These are phyloP conservation scores for Zosterops hypoxanthus DNA, from an alignment of 2,113 vertebrate species.

Conservation along the genomic window DNA sequence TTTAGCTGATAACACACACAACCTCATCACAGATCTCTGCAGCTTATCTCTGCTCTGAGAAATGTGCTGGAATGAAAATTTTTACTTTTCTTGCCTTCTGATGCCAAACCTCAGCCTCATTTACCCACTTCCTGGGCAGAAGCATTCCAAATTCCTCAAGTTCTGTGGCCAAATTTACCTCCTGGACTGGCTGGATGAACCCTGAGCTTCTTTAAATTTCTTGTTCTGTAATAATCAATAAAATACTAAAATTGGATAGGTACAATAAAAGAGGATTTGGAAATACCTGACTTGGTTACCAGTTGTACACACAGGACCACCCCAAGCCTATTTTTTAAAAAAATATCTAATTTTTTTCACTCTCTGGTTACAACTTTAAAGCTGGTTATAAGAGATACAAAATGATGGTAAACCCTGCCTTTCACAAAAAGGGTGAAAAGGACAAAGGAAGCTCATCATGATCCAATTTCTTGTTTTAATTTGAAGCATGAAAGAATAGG, in stretches of 20 bases:
- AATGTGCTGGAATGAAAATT: neutral
- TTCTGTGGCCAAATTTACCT: neutral
- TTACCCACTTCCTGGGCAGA: neutral
- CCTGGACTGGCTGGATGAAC: neutral
- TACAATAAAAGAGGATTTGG: neutral
- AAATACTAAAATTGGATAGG: neutral
- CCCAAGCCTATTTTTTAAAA: neutral
- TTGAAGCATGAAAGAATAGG: neutral
- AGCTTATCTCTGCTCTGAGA: neutral
- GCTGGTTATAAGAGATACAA: neutral
- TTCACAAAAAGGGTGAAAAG: neutral
- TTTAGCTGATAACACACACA: neutral
- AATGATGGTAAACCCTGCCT: neutral
- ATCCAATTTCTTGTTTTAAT: slow-evolving; percentile 11
- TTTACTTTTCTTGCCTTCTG: neutral
- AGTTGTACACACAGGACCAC: neutral
- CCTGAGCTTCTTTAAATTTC: neutral
- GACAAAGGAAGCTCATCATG: neutral
- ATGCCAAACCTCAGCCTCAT: neutral
- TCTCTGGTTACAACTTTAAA: neutral
- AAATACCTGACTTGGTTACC: neutral
- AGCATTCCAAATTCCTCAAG: neutral
- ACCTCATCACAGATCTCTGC: neutral
- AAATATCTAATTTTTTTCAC: neutral
- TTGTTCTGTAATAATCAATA: neutral